phyloP scores from a whole-genome alignment of 1,140 invertebrate genomes.

The Nasonia vitripennis region DNA sequence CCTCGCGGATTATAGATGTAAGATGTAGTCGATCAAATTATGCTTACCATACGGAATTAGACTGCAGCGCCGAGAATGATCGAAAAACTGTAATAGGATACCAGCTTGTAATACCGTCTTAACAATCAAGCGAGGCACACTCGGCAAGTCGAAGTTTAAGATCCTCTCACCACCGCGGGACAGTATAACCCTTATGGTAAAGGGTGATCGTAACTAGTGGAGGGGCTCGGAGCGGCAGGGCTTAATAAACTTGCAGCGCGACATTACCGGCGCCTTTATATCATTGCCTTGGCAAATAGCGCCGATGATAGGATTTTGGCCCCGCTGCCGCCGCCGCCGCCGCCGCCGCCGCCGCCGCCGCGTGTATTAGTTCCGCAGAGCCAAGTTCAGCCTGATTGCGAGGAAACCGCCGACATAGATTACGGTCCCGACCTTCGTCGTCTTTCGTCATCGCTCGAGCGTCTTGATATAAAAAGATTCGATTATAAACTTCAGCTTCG shows the following conservation, averaged over 20 bases:
- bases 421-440: too few relatives aligned
- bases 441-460: too few relatives aligned
- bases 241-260: slow-evolving; percentile 30
- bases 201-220: background rate
- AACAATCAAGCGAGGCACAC: background rate
- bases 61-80: background rate
- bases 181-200: background rate
- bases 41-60: too few relatives aligned
- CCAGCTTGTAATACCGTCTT: background rate
- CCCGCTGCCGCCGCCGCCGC: background rate
- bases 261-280: slow-evolving; percentile 15
- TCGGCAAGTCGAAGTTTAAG: background rate
- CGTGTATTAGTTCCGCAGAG: slow-evolving; percentile 3
- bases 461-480: too few relatives aligned
- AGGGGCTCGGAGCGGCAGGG: slow-evolving; percentile 14
- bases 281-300: slow-evolving; percentile 16
- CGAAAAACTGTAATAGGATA: background rate
- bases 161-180: background rate
- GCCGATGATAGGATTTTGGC: slow-evolving; percentile 34
- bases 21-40: too few relatives aligned
- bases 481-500: too few relatives aligned
- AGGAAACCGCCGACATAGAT: background rate
- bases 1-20: background rate
- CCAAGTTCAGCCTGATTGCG: background rate
- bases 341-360: background rate